Evolutionary conservation across 2,113 vertebrate species (phyloP), one percentile per base, ranked within the genome.

Genomic region (Suncus etruscus): DNA sequence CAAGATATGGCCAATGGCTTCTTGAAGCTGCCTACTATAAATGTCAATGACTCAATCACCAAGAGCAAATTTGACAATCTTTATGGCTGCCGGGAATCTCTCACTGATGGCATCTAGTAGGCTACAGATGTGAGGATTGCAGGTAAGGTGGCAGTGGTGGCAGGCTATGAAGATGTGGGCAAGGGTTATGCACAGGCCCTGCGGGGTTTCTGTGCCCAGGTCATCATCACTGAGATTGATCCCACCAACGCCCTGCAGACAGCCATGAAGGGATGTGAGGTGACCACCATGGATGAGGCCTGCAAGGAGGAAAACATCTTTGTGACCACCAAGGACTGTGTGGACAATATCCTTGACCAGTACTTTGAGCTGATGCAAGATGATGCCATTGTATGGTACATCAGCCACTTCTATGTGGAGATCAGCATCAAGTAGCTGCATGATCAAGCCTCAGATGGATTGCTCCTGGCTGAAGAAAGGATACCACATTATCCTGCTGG

Each of bases 31-130:
- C 98, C 99, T 11, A 99, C 99, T 87, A 99, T 99, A 97, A 99
- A 99, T 0, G 99, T 99, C 91, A 99, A 99, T 0, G 99, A 99
- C 95, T 99, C 99, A 0, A 99, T 99, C 95, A 99, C 99, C 22
- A 99, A 99, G 99, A 99, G 99, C 94, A 99, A 99, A 94, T 99
- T 99, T 77, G 99, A 99, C 96, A 99, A 99, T 98, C 98, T 99
- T 61, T 99, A 99, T 79, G 99, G 99, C 89, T 99, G 99, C 98
- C 98, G 99, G 58, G 99, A 99, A 97, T 99, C 99, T 50, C 98
- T 99, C 91, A 99, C 99, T 0, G 99, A 99, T 54, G 99, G 99
- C 68, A 99, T 99, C 98, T 99, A 99, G 95, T 97, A 99, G 45
- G 99, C 99, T 88, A 99, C 99, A 0, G 99, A 99, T 11, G 99